phyloP scores from a whole-genome alignment of 2,888 invertebrate genomes.

The Standfussiana lucernea region DNA sequence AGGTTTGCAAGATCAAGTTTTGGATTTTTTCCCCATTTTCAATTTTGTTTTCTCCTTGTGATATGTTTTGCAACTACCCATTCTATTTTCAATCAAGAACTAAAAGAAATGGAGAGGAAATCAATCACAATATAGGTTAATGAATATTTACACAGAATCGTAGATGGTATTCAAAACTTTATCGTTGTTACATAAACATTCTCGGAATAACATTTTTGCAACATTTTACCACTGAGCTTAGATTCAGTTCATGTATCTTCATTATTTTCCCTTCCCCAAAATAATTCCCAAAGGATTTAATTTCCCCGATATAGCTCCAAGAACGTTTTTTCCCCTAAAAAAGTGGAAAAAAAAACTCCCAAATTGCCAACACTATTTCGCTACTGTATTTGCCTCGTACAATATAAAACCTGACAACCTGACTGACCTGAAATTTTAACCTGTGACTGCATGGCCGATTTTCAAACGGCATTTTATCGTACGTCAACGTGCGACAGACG shows the following conservation, averaged over 20 bases:
- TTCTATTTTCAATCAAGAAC: background rate
- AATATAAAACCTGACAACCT: too few relatives aligned
- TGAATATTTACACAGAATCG: background rate
- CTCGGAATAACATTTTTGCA: background rate
- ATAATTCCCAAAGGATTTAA: background rate
- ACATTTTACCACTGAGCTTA: background rate
- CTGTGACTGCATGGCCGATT: constrained; percentile 67
- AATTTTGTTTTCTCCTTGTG: background rate
- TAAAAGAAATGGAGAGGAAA: background rate
- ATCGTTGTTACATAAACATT: background rate
- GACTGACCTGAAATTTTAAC: too few relatives aligned
- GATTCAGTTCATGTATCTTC: background rate
- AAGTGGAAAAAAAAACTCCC: background rate
- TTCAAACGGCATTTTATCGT: constrained; percentile 69
- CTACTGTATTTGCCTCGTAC: constrained; percentile 54
- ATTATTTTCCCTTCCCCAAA: background rate
- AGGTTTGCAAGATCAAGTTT: background rate
- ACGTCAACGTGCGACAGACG: constrained; percentile 71
- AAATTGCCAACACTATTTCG: constrained; percentile 4
- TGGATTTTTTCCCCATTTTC: background rate
- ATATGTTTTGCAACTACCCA: background rate
- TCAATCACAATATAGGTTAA: background rate
- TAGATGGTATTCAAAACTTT: background rate
- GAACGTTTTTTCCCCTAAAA: background rate
- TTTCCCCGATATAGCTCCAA: background rate